phyloP scores from a whole-genome alignment of 2,113 vertebrate genomes.

The Oxyura jamaicensis region DNA sequence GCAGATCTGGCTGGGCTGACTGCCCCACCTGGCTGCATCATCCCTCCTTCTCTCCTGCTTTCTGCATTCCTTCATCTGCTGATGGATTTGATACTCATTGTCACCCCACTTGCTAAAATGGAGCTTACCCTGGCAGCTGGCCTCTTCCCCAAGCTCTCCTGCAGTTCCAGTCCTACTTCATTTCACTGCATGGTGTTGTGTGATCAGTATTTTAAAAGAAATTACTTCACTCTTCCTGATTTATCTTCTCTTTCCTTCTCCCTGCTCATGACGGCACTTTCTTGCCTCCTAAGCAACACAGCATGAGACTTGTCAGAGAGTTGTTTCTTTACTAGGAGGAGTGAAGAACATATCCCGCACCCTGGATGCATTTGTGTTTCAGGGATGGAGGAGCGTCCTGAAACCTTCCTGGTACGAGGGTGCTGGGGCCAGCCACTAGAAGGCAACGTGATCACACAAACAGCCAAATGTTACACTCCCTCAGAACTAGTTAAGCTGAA shows the following conservation, averaged over 20 bases:
- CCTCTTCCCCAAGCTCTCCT: neutral
- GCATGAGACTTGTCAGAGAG: accelerated
- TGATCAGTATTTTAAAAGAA: neutral
- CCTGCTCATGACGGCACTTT: neutral
- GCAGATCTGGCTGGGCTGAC: neutral
- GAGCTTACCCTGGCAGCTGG: neutral
- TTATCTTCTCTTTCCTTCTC: neutral
- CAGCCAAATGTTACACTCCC: neutral
- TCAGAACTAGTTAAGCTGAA: neutral
- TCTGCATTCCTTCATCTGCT: neutral
- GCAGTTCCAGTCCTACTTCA: neutral
- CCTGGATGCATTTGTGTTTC: neutral
- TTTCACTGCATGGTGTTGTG: neutral
- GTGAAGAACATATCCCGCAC: neutral
- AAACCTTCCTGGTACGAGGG: neutral
- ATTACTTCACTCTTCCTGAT: neutral
- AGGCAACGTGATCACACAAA: slow-evolving; percentile 60
- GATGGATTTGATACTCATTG: neutral
- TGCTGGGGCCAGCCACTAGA: slow-evolving; percentile 59
- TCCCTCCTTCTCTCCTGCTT: neutral
- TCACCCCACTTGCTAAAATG: neutral
- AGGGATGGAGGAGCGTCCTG: neutral
- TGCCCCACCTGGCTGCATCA: neutral
- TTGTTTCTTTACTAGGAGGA: neutral
- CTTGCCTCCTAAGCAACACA: neutral